Evolutionary conservation across 2,113 vertebrate genomes (phyloP).

Genomic region (Semnornis frantzii): DNA sequence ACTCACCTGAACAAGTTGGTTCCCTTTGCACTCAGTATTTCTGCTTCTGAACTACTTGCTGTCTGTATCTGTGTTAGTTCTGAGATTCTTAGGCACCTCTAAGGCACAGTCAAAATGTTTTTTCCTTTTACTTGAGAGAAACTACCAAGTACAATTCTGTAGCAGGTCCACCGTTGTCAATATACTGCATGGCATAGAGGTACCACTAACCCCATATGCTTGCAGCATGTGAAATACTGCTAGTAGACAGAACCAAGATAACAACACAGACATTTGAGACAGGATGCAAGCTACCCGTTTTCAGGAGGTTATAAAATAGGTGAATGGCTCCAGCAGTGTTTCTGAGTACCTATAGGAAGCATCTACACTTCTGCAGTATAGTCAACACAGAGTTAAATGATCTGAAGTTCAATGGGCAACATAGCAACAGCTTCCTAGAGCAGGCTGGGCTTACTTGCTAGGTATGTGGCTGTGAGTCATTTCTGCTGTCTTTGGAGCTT

Average conservation of each 20-base stretch:
- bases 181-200: rapidly evolving
- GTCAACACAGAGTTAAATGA: not conserved
- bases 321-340: not conserved
- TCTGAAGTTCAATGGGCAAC: not conserved
- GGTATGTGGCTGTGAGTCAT: not conserved
- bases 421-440: not conserved
- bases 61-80: not conserved
- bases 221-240: not conserved
- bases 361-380: not conserved
- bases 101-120: not conserved
- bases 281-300: not conserved
- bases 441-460: not conserved
- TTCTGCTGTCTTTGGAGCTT: not conserved
- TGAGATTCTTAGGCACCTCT: not conserved
- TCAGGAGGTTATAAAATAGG: not conserved
- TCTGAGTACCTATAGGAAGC: not conserved
- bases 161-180: not conserved
- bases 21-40: not conserved
- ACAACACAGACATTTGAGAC: not conserved
- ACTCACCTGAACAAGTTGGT: not conserved
- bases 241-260: not conserved
- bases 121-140: not conserved
- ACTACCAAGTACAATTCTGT: not conserved
- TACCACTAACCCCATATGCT: rapidly evolving
- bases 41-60: not conserved